These are phyloP conservation scores for Menidia menidia DNA, from an alignment of 2,797 vertebrate genomes.

Conservation along the genomic window DNA sequence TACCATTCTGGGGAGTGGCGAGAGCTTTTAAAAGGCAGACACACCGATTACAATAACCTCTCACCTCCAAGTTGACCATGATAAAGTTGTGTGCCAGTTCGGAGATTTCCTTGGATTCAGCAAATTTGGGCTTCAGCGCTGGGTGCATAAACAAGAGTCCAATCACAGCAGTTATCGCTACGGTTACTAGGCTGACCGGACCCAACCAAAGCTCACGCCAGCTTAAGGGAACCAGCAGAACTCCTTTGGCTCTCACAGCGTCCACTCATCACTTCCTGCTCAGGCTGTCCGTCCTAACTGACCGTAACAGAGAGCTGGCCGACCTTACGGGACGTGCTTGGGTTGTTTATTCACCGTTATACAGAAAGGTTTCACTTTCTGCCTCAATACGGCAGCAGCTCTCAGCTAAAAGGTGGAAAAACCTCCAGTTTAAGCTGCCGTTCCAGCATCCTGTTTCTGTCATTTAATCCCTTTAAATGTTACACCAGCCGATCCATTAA, in stretches of 20 bases:
- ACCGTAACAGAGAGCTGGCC: neutral
- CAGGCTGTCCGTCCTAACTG: conserved; percentile 3
- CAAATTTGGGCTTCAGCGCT: conserved; percentile 98
- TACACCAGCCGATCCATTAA: no score
- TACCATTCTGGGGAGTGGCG: neutral
- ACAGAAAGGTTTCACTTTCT: neutral
- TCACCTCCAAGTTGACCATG: conserved; percentile 98
- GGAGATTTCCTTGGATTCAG: conserved; percentile 96
- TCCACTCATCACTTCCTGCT: neutral
- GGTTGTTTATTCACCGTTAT: neutral
- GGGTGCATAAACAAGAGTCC: conserved; percentile 11
- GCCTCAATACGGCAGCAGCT: neutral
- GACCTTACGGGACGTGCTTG: neutral
- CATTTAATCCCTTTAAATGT: no score
- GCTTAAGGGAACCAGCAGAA: neutral
- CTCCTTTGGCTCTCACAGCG: neutral
- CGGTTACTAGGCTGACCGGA: no score
- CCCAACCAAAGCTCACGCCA: no score
- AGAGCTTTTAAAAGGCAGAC: no score
- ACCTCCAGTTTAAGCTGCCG: no score
- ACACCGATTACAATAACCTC: conserved; percentile 23
- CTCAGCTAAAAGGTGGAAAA: neutral
- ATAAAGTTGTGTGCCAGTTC: conserved; percentile 98
- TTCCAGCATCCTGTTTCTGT: no score
- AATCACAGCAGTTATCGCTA: no score